Evolutionary conservation across 2,797 vertebrate genomes (phyloP).

Genomic region (Gambelia wislizenii): DNA sequence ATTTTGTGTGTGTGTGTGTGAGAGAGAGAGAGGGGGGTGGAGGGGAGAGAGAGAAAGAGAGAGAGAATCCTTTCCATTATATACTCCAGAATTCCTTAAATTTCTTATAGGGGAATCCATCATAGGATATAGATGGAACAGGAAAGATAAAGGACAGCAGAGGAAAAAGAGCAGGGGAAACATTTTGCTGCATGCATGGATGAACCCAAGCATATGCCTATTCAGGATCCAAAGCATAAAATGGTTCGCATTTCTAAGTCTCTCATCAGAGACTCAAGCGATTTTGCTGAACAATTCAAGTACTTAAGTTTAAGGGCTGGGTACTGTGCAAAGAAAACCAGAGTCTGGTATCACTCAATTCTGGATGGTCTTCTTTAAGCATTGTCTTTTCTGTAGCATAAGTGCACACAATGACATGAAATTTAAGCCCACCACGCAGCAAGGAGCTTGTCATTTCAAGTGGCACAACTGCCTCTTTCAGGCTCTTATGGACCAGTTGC

Average conservation of each 20-base stretch:
- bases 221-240: conserved; percentile 1
- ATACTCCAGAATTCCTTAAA: background rate
- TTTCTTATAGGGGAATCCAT: background rate
- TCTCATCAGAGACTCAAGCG: background rate
- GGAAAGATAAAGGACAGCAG: background rate
- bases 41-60: no score
- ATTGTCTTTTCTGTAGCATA: background rate
- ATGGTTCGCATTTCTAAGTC: background rate
- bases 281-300: background rate
- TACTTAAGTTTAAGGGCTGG: background rate
- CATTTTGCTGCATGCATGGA: background rate
- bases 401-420: background rate
- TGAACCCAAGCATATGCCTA: background rate
- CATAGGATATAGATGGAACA: background rate
- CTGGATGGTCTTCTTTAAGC: background rate
- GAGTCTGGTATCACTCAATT: background rate
- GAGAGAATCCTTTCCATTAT: no score
- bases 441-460: background rate
- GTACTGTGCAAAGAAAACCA: background rate
- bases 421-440: background rate
- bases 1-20: no score
- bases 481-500: background rate
- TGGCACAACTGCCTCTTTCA: background rate
- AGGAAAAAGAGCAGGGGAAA: background rate
- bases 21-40: no score